A percentile compares a stretch with the other conserved stretches of the same genome.
Conservation (phyloP, 2,888 invertebrate genomes). For the Aproaerema taeniolella region DNA sequence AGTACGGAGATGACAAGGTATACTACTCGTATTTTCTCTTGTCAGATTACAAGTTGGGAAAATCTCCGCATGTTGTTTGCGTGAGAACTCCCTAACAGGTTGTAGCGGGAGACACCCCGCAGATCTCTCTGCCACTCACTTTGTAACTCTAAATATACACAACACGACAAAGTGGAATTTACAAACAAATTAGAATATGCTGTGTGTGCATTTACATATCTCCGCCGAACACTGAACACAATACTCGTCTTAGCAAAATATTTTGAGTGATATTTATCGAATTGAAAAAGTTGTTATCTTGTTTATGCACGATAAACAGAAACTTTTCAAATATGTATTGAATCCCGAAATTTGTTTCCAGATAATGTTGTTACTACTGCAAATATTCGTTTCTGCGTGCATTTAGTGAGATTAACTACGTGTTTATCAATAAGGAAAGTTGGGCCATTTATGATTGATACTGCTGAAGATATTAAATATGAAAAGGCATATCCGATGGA, state of each 20-base stretch:
- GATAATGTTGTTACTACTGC: neutral
- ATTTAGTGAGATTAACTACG: neutral
- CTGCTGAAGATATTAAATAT: slow-evolving; percentile 3
- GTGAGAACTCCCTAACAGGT: neutral
- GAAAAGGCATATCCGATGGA: neutral
- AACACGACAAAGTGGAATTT: neutral
- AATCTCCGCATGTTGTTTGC: too few relatives aligned
- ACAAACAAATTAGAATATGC: neutral
- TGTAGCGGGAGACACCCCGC: too few relatives aligned
- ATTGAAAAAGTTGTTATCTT: neutral
- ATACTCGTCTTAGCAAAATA: neutral
- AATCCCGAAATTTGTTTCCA: neutral
- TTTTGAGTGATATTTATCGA: too few relatives aligned
- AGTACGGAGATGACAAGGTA: too few relatives aligned
- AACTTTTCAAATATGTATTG: neutral
- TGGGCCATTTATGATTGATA: too few relatives aligned
- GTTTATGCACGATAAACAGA: neutral
- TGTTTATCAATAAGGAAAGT: too few relatives aligned
- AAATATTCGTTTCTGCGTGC: slow-evolving; percentile 1
- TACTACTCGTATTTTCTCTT: neutral
- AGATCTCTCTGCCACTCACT: neutral
- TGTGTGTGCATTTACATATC: neutral
- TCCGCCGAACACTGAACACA: neutral
- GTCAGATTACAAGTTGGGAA: neutral
- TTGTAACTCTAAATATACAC: neutral